Evolutionary conservation across 2,888 invertebrate genomes (phyloP).

Genomic region (Kryphioiulus occultus): DNA sequence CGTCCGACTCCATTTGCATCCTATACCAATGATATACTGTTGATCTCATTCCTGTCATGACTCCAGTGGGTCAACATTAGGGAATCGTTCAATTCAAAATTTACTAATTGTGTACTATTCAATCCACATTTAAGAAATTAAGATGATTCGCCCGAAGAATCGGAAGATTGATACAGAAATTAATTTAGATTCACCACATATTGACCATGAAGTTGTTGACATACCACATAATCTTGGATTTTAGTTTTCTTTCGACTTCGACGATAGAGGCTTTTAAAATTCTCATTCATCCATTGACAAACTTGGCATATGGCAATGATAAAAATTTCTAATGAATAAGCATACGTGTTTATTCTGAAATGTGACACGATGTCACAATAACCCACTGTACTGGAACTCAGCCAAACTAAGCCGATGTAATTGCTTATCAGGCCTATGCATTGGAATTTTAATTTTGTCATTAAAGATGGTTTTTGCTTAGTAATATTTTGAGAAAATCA

Average conservation of each 20-base stretch:
- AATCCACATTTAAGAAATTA: neutral
- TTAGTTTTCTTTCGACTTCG: neutral
- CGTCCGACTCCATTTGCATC: neutral
- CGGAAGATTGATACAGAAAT: too few relatives aligned
- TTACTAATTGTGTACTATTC: neutral
- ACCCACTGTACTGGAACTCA: neutral
- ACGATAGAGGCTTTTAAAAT: neutral
- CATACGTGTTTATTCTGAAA: neutral
- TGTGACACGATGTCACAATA: neutral
- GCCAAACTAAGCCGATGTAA: neutral
- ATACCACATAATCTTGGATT: neutral
- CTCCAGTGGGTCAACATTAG: neutral
- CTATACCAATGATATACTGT: neutral
- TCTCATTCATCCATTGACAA: neutral
- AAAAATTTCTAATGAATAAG: neutral
- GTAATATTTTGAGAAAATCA: neutral
- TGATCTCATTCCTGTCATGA: neutral
- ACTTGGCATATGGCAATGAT: neutral
- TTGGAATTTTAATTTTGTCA: neutral
- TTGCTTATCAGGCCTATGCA: neutral
- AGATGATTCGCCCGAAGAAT: neutral
- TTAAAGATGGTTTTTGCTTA: neutral
- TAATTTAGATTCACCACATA: neutral
- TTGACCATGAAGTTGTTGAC: neutral
- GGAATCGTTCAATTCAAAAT: neutral